Percentiles rank a stretch among this genome's conserved stretches.
These are phyloP conservation scores for Acromyrmex charruanus DNA, from an alignment of 1,140 invertebrate genomes.

Conservation along the genomic window DNA sequence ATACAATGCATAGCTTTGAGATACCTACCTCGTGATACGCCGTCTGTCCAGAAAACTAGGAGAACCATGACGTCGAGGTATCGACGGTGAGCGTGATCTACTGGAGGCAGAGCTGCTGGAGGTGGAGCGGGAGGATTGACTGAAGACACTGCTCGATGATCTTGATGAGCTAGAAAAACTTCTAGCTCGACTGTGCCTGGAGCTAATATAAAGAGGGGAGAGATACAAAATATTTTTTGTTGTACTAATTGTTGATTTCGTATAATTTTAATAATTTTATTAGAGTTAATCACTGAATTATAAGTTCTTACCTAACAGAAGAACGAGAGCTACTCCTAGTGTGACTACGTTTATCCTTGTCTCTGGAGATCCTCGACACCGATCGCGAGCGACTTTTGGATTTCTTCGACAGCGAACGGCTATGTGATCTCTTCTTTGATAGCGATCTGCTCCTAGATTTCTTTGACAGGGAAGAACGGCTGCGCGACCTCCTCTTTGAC, in stretches of 20 bases:
- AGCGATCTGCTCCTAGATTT: constrained; percentile 76
- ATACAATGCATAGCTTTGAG: background rate
- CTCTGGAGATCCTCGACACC: constrained; percentile 78
- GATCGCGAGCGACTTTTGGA: constrained; percentile 81
- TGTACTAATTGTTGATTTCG: background rate
- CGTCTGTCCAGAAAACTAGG: constrained; percentile 96
- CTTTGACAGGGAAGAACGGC: constrained; percentile 75
- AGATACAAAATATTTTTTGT: background rate
- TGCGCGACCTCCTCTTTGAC: constrained; percentile 74
- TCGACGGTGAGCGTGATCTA: constrained; percentile 93
- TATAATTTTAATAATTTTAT: constrained; percentile 28
- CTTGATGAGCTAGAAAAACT: constrained; percentile 83
- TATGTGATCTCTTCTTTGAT: constrained; percentile 72
- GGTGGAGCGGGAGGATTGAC: constrained; percentile 77
- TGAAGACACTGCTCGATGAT: constrained; percentile 80
- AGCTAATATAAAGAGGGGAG: constrained; percentile 61
- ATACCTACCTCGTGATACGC: constrained; percentile 94
- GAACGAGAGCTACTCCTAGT: constrained; percentile 81
- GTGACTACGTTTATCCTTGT: constrained; percentile 80
- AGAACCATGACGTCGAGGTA: constrained; percentile 94
- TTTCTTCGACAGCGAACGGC: constrained; percentile 76
- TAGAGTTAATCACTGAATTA: background rate
- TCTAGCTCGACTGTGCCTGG: constrained; percentile 80
- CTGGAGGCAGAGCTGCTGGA: constrained; percentile 83
- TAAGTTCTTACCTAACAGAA: constrained; percentile 78